Evolutionary conservation across 2,797 vertebrate species (phyloP).

Genomic region (Falco concolor): DNA sequence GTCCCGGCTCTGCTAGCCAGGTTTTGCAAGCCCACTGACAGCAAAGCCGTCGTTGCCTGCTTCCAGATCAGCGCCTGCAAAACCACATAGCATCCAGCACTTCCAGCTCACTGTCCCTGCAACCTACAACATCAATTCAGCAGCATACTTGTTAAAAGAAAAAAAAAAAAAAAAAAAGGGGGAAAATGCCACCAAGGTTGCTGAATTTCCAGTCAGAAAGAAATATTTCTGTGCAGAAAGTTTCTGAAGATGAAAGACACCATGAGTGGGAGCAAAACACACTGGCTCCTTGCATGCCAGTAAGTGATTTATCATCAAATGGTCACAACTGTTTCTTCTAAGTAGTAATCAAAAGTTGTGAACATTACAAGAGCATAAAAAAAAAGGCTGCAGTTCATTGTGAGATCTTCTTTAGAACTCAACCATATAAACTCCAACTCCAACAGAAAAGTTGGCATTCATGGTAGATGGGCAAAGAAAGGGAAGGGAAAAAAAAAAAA

Average conservation of each 20-base stretch:
- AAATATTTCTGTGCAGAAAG: conserved; percentile 46
- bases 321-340: background rate
- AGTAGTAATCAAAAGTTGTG: background rate
- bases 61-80: conserved; percentile 47
- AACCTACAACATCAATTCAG: conserved; percentile 45
- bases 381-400: background rate
- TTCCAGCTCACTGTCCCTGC: conserved; percentile 30
- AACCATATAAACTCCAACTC: background rate
- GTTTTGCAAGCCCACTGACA: conserved; percentile 60
- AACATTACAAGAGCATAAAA: background rate
- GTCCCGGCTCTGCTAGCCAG: background rate
- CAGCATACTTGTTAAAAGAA: conserved; percentile 3
- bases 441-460: background rate
- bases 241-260: conserved; percentile 61
- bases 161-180: background rate
- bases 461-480: background rate
- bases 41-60: conserved; percentile 52
- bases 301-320: conserved; percentile 20
- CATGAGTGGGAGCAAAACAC: conserved; percentile 52
- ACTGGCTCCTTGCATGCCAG: background rate
- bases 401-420: background rate
- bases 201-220: conserved; percentile 42
- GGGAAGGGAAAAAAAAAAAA: background rate
- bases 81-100: conserved; percentile 44
- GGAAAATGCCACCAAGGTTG: background rate